phyloP scores from a whole-genome alignment of 1,140 invertebrate species.

The Papilio helenus region DNA sequence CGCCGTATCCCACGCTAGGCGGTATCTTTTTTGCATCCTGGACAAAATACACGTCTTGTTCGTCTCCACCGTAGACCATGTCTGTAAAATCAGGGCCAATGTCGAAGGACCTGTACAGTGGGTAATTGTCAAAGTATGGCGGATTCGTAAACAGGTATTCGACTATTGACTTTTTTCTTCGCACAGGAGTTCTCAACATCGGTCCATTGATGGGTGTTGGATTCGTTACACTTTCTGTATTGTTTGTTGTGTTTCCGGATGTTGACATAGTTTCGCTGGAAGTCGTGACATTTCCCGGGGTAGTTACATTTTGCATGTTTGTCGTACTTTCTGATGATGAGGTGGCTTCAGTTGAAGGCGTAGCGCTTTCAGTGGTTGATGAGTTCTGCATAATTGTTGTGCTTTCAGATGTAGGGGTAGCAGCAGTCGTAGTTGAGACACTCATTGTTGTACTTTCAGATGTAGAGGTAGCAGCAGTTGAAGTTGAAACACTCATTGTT shows the following conservation, averaged over 20 bases:
- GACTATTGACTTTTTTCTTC: slow-evolving; percentile 74
- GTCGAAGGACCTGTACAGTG: slow-evolving; percentile 69
- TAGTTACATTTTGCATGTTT: slow-evolving; percentile 28
- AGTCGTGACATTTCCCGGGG: slow-evolving; percentile 34
- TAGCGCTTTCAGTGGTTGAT: slow-evolving; percentile 37
- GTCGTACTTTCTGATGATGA: slow-evolving; percentile 23
- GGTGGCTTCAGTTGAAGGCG: slow-evolving; percentile 26
- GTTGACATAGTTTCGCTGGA: background rate
- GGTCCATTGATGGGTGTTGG: slow-evolving; percentile 52
- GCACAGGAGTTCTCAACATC: slow-evolving; percentile 65
- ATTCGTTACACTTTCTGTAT: slow-evolving; percentile 22
- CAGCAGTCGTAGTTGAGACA: no score
- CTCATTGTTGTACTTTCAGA: slow-evolving; percentile 30
- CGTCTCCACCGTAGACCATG: slow-evolving; percentile 52
- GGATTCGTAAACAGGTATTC: slow-evolving; percentile 74
- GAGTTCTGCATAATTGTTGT: slow-evolving; percentile 26
- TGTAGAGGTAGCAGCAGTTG: slow-evolving; percentile 22
- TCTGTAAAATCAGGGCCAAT: slow-evolving; percentile 55
- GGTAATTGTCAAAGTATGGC: slow-evolving; percentile 65
- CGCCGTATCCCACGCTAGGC: slow-evolving; percentile 45
- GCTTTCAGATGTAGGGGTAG: slow-evolving; percentile 36
- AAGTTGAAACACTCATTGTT: slow-evolving; percentile 7
- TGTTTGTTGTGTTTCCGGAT: slow-evolving; percentile 32
- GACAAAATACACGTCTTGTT: slow-evolving; percentile 64
- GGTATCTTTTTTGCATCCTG: slow-evolving; percentile 74